Conservation (phyloP, 2,113 vertebrate species). For the Lipophrys pholis region DNA sequence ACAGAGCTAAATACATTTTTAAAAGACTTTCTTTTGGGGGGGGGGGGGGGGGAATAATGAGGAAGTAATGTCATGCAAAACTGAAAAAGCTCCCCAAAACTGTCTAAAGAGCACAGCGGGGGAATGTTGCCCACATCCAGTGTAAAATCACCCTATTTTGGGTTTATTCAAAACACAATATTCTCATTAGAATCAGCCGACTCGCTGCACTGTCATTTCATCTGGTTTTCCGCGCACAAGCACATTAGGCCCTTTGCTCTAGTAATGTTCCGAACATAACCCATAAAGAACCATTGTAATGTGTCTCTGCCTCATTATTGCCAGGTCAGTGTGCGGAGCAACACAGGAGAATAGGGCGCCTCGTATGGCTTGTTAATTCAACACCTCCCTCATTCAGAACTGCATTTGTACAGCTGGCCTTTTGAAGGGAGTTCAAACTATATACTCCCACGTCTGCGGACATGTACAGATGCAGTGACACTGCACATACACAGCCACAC, state of each 20-base stretch:
- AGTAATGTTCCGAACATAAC: conserved; percentile 67
- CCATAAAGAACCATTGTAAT: conserved; percentile 73
- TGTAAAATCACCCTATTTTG: conserved; percentile 60
- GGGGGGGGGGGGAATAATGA: no score
- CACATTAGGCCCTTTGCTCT: conserved; percentile 67
- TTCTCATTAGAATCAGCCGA: conserved; percentile 68
- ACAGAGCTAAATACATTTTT: conserved; percentile 57
- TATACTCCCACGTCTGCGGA: conserved; percentile 61
- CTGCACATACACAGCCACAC: conserved; percentile 45
- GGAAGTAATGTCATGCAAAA: conserved; percentile 51
- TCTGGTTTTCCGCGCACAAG: conserved; percentile 55
- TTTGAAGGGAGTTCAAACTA: conserved; percentile 62
- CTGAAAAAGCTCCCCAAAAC: conserved; percentile 58
- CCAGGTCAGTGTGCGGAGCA: conserved; percentile 64
- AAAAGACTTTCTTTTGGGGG: conserved; percentile 41
- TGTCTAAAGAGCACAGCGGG: conserved; percentile 54
- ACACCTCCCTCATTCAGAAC: conserved; percentile 68
- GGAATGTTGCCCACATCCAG: conserved; percentile 60
- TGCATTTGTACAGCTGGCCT: conserved; percentile 78
- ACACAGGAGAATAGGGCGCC: conserved; percentile 52
- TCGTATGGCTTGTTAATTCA: conserved; percentile 74
- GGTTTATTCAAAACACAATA: conserved; percentile 69
- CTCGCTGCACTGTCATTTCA: conserved; percentile 59
- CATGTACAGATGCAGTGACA: conserved; percentile 52
- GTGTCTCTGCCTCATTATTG: conserved; percentile 68